A percentile compares a stretch with the other conserved stretches of the same genome.
Evolutionary conservation across 1,140 invertebrate genomes (phyloP).

Genomic region (Pseudomyrmex sp.): DNA sequence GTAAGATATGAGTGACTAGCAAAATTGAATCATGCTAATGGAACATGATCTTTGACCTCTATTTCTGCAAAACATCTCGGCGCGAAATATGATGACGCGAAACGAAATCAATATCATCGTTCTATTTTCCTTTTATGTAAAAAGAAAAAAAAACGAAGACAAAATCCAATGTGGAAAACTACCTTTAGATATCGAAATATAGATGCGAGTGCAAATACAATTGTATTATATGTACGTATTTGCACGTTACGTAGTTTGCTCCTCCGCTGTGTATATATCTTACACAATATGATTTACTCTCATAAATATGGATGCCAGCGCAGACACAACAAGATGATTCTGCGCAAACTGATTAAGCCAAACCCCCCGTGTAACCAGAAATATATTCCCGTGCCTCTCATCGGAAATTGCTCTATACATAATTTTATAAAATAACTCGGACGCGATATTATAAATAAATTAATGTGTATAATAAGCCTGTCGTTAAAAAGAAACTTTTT

Average conservation of each 20-base stretch:
- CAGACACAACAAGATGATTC: slow-evolving; percentile 43
- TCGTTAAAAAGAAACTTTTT: slow-evolving; percentile 13
- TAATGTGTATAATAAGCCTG: neutral
- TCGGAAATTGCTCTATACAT: neutral
- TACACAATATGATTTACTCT: slow-evolving; percentile 32
- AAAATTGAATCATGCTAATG: neutral
- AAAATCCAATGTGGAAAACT: neutral
- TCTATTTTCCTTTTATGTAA: neutral
- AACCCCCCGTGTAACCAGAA: slow-evolving; percentile 27
- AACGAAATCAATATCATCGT: neutral
- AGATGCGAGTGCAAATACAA: slow-evolving; percentile 12
- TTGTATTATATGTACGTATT: slow-evolving; percentile 12
- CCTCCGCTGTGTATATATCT: slow-evolving; percentile 3
- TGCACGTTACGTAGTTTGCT: neutral
- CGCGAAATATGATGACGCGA: neutral
- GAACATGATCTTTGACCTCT: neutral
- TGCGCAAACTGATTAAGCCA: slow-evolving; percentile 47
- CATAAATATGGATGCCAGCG: slow-evolving; percentile 41
- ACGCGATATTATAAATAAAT: slow-evolving; percentile 14
- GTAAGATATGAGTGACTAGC: neutral
- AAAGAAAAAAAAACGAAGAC: neutral
- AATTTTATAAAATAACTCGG: neutral
- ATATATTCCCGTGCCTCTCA: slow-evolving; percentile 24
- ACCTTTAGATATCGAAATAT: slow-evolving; percentile 12
- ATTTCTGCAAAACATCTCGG: neutral